Percentiles rank a stretch among this genome's conserved stretches.
Conservation (phyloP, 2,113 vertebrate species). For the Alexandromys fortis region DNA sequence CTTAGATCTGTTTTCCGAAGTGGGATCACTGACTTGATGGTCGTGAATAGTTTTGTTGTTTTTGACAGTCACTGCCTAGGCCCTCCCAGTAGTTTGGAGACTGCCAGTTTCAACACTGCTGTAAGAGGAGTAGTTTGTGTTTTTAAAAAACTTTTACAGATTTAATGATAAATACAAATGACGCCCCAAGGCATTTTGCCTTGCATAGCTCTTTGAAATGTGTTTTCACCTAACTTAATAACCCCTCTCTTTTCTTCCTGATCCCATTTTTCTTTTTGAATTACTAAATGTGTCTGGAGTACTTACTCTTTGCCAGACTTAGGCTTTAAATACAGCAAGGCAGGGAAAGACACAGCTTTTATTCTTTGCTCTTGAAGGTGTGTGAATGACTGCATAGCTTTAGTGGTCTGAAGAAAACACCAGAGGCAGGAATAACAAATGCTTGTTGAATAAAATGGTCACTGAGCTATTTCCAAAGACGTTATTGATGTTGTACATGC, state of each 20-base stretch:
- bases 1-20: constrained; percentile 39
- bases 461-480: background rate
- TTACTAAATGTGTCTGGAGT: constrained; percentile 13
- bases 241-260: background rate
- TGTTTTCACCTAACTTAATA: background rate
- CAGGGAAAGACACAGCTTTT: constrained; percentile 20
- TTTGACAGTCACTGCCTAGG: background rate
- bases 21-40: background rate
- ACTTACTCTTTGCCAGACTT: background rate
- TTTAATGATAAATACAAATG: constrained; percentile 57
- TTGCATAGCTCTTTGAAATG: constrained; percentile 1
- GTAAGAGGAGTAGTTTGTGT: background rate
- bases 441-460: background rate
- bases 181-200: constrained; percentile 14
- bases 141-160: background rate
- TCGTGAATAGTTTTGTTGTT: constrained; percentile 38
- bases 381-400: background rate
- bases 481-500: background rate
- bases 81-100: background rate
- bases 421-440: background rate
- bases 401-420: background rate
- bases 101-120: background rate
- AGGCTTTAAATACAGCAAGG: background rate
- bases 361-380: background rate
- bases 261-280: background rate